Base-by-base conservation (phyloP, 2,797 vertebrate species). In the Rhyacichthys aspro region DNA sequence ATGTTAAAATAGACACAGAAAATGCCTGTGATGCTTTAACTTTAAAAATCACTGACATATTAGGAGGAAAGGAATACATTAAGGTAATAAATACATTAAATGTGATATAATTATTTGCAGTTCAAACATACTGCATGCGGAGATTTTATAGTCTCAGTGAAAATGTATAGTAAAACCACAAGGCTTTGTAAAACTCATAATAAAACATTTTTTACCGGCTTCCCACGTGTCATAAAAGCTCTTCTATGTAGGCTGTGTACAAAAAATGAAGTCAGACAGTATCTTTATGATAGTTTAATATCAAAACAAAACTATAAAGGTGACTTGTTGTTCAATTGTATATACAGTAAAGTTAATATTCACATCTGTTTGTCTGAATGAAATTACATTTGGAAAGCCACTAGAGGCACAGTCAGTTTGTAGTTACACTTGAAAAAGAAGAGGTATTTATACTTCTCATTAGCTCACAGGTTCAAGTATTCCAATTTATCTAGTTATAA, bases 291-390 rank as follows among this genome's bases (percentile, higher is more conserved):
- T 76, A 73, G 76, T 90, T 74, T 63, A 59, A 72, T 79, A 77
- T 78, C 68, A 86, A 82, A 85, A 79, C 56, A 47, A 2, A 49
- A 60, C 28, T 61, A 37, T 60, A 80, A 79, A 56, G 41, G 75
- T 42, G 36, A 19, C 12, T 59, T 58, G 17, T 55, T 45, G 39
- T 59, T 62, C 73, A 61, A 15, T 64, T 55, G 61, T 67, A 63
- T 66, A 55, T 63, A 82, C 63, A 71, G 52, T 69, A 70, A 47
- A 85, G 16, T 8, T 52, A 80, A 78, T 63, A 78, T 75, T 84
- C 58, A 78, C 72, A 79, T 55, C 49, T 66, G 8, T 48, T 54
- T 18, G 52, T n/a, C n/a, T n/a, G 59, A 81, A 69, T 58, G 42
- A 59, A 64, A 67, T 70, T 66, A 59, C 14, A 70, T 65, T 54